Percentiles rank a stretch among this genome's conserved stretches.
Conservation (phyloP, 2,113 vertebrate species). For the Bostrychus sinensis region DNA sequence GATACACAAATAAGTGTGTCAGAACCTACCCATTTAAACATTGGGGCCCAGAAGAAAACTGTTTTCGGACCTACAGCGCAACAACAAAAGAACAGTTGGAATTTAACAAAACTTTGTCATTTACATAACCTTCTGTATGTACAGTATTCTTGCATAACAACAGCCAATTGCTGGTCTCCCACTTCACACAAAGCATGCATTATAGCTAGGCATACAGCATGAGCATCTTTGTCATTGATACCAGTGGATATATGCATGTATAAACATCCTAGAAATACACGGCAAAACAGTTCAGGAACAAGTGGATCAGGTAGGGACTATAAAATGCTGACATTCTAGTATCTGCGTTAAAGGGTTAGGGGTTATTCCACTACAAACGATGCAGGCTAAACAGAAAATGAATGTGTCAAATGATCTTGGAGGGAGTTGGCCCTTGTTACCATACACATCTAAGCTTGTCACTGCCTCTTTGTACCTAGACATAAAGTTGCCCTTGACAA, state of each 20-base stretch:
- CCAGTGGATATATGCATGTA: background rate
- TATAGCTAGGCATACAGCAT: background rate
- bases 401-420: constrained; percentile 23
- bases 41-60: constrained; percentile 98
- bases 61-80: constrained; percentile 89
- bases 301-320: background rate
- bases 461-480: constrained; percentile 21
- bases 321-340: constrained; percentile 8
- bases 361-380: background rate
- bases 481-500: constrained; percentile 39
- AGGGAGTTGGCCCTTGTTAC: constrained; percentile 26
- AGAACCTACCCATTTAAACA: constrained; percentile 97
- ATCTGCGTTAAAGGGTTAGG: background rate
- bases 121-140: too few relatives aligned
- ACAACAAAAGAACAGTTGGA: constrained; percentile 9
- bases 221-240: background rate
- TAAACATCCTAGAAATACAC: too few relatives aligned
- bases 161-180: background rate
- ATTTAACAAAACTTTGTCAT: background rate
- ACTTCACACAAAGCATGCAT: background rate
- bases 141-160: too few relatives aligned
- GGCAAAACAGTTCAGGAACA: background rate
- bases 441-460: too few relatives aligned
- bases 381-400: background rate
- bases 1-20: background rate